These are phyloP conservation scores for Ormyrus nitidulus DNA, from an alignment of 2,888 invertebrate species.

Conservation along the genomic window DNA sequence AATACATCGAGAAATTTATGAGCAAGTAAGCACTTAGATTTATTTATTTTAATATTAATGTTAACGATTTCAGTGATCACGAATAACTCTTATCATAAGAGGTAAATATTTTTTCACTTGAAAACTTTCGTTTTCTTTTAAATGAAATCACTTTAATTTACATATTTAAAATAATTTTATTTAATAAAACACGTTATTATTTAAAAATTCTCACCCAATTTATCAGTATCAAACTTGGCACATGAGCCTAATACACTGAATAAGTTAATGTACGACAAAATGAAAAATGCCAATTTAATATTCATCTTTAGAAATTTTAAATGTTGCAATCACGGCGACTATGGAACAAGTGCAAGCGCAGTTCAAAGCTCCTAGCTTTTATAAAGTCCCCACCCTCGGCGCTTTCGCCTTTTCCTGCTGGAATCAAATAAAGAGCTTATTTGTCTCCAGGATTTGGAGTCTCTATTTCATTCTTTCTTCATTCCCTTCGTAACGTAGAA, in stretches of 20 bases:
- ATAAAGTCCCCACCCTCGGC: conserved; percentile 18
- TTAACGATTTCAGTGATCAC: not conserved
- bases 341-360: not conserved
- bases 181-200: not conserved
- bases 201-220: conserved; percentile 12
- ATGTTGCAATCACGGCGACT: not conserved
- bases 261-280: not conserved
- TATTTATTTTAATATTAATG: not conserved
- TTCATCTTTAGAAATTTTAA: conserved; percentile 7
- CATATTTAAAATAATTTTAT: not conserved
- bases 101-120: not conserved
- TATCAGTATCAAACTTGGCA: conserved; percentile 19
- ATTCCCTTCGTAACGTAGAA: conserved; percentile 25
- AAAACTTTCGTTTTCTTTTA: not conserved
- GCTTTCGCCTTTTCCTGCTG: too few relatives aligned
- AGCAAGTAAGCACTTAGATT: too few relatives aligned
- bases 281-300: not conserved
- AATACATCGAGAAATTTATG: too few relatives aligned
- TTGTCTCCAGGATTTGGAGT: not conserved
- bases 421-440: conserved; percentile 29
- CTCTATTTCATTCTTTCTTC: conserved; percentile 26
- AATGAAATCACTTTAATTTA: not conserved
- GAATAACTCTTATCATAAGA: not conserved
- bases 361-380: conserved; percentile 6
- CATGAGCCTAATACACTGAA: not conserved